Evolutionary conservation across 1,140 invertebrate species (phyloP), one percentile per base, ranked within the genome.

Genomic region (Ptiloglossa arizonensis): DNA sequence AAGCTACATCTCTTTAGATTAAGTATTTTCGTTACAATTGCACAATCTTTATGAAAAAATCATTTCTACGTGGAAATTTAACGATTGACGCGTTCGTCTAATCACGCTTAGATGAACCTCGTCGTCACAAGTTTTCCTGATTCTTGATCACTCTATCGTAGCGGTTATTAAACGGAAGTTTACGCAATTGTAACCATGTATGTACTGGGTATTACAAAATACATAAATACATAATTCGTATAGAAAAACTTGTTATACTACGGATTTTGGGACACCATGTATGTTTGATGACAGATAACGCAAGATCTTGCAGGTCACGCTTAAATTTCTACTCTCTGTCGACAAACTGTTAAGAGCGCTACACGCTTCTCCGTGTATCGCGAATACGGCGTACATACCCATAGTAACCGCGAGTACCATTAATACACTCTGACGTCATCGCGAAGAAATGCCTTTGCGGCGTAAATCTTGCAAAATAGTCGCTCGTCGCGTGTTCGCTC

Each of bases 361-460:
- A 44, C 27, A 22, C 44, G 44, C 11, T 75, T 44, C 38, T 59
- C 44, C 35, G 66, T 41, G 44, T 46, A 52, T 70, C 67, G 46
- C 27, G 41, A 56, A 63, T 59, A 35, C 46, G 46, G 38, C 22
- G 56, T 50, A 44, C 41, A 41, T 57, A 32, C 48, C 48, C 50
- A 68, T 60, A 69, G 71, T 76, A 83, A 68, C 52, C 62, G 60
- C 66, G 48, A 52, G 68, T 24, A 76, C 74, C 82, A 74, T 85
- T 86, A 85, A 85, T 85, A 86, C 32, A 22, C 50, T 48, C 73
- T 86, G 82, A 86, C 68, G 82, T 86, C 73, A 86, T 67, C 38
- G 15, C 29, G n/a, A 54, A 85, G 79, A 85, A 86, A 85, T 79
- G 79, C 70, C 83, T 52, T 56, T 48, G 41, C 52, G n/a, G 64